Base-by-base conservation (phyloP, 2,797 vertebrate species). In the Spondyliosoma cantharus region DNA sequence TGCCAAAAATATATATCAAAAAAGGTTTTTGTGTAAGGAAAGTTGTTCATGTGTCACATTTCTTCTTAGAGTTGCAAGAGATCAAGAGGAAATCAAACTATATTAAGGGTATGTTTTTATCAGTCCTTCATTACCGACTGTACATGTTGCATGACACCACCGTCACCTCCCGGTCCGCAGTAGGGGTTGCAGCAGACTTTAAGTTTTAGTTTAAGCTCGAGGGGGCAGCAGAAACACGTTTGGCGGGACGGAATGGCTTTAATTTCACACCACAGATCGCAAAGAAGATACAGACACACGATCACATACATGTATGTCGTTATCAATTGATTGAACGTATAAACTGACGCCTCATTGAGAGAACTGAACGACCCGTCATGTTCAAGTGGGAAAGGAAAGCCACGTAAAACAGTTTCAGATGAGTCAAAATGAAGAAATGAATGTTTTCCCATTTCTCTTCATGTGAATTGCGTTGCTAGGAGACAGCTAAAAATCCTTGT, bases 161-260 rank as follows among this genome's bases (percentile, higher is more conserved):
- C 32, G 32, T 8, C 15, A 52, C 24, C 22, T 54, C 1, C 27
- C 6, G 8, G 43, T 25, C 49, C 9, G 52, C 9, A 27, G 8
- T 1, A 2, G 5, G 19, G 20, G 19, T 3, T 48, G 7, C 25
- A 43, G 27, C 2, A 67, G 29, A 50, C 42, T 48, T 27, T 42
- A n/a, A 37, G n/a, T 37, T 37, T 37, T 22, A 3, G 4, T 49
- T 60, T 22, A 16, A 74, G 14, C 91, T 81, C 73, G 75, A 90
- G 92, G 43, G 76, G 90, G 91, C 91, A 88, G 74, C 81, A 90
- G 62, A 80, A 87, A 79, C 67, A 61, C 53, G 9, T 72, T 24
- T 60, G 20, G 8, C 22, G 25, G 17, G 7, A 46, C 2, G 1
- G 17, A 20, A 11, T 24, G 19, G 15, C 5, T 32, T 24, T 42